Evolutionary conservation across 2,113 vertebrate genomes (phyloP).

Genomic region (Cyanoderma ruficeps): DNA sequence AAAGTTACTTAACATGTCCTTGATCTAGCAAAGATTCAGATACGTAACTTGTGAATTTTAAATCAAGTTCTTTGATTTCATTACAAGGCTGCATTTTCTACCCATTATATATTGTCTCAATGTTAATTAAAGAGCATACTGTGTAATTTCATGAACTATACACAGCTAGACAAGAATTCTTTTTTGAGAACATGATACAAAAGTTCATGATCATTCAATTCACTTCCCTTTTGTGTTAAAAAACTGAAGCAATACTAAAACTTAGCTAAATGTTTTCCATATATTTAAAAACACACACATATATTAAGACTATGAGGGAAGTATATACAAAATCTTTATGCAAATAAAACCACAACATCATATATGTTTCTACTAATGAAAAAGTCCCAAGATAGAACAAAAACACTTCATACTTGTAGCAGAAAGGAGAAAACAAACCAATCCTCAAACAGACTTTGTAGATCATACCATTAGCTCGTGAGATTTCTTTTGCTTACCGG

Average conservation of each 20-base stretch:
- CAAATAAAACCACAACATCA: constrained; percentile 15
- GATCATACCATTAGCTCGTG: not conserved
- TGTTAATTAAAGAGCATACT: constrained; percentile 20
- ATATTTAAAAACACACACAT: not conserved
- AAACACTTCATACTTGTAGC: not conserved
- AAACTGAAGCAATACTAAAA: not conserved
- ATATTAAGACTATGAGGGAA: not conserved
- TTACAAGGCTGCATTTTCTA: not conserved
- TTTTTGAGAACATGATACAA: not conserved
- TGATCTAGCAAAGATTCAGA: not conserved
- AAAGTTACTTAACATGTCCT: not conserved
- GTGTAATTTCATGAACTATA: not conserved
- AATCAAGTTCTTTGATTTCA: constrained; percentile 5
- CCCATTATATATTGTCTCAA: not conserved
- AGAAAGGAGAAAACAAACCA: not conserved
- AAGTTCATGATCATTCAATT: constrained; percentile 7
- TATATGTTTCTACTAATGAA: not conserved
- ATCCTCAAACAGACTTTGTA: not conserved
- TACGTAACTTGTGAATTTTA: not conserved
- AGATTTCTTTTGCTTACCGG: not conserved
- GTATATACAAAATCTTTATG: not conserved
- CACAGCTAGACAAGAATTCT: not conserved
- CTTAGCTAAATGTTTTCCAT: constrained; percentile 8
- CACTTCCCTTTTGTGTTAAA: not conserved
- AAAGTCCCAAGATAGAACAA: not conserved